A percentile compares a stretch with the other conserved stretches of the same genome.
These are phyloP conservation scores for Sylvicola cinctus DNA, from an alignment of 2,888 invertebrate genomes.

Conservation along the genomic window DNA sequence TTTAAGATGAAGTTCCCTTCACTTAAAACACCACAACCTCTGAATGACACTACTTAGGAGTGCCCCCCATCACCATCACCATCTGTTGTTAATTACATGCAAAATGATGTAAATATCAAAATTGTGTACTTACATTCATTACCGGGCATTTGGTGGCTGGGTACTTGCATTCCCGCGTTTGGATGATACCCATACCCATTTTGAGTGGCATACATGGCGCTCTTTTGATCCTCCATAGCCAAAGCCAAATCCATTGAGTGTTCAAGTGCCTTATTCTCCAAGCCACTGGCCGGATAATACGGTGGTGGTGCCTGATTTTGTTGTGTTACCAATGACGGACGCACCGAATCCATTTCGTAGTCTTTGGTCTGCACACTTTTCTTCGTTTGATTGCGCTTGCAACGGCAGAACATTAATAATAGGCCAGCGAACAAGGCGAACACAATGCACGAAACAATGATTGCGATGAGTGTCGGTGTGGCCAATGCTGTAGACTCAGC, in stretches of 20 bases:
- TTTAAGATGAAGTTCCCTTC: too few relatives aligned
- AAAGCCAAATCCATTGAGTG: constrained; percentile 71
- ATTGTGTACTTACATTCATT: constrained; percentile 45
- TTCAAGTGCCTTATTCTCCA: constrained; percentile 83
- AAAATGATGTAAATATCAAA: constrained; percentile 3
- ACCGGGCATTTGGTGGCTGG: constrained; percentile 48
- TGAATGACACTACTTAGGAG: too few relatives aligned
- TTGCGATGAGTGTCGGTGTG: constrained; percentile 57
- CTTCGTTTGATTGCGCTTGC: constrained; percentile 60
- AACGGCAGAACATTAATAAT: constrained; percentile 65
- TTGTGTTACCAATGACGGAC: constrained; percentile 67
- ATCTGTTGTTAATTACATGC: constrained; percentile 3
- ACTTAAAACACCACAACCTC: too few relatives aligned
- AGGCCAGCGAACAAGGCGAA: constrained; percentile 55
- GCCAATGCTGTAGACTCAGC: constrained; percentile 57
- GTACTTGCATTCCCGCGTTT: constrained; percentile 42
- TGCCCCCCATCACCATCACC: constrained; percentile 4
- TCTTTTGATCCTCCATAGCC: constrained; percentile 70
- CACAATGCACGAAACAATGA: constrained; percentile 61
- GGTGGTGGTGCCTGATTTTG: constrained; percentile 77
- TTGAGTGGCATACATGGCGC: constrained; percentile 61
- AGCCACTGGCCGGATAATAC: constrained; percentile 68
- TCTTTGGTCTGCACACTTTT: constrained; percentile 67
- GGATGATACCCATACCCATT: constrained; percentile 73
- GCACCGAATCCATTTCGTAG: constrained; percentile 76